Percentiles rank a stretch among this genome's conserved stretches.
phyloP scores from a whole-genome alignment of 1,140 invertebrate species.

The Saccostrea echinata region DNA sequence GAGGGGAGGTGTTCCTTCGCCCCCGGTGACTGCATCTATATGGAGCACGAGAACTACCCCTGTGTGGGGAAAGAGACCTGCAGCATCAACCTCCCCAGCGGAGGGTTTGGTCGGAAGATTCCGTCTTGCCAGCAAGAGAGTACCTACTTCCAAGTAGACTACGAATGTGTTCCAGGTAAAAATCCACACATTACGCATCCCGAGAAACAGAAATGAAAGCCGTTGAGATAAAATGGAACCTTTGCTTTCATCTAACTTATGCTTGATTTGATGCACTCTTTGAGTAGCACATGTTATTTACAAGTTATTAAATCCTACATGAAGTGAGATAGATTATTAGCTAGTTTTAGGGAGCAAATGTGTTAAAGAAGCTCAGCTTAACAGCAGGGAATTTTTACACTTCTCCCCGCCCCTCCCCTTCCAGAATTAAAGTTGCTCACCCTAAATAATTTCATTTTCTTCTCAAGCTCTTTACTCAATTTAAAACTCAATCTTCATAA shows the following conservation, averaged over 20 bases:
- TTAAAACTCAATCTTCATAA: slow-evolving; percentile 4
- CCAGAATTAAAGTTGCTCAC: neutral
- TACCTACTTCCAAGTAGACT: slow-evolving; percentile 76
- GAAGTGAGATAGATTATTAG: slow-evolving; percentile 3
- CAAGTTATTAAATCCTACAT: slow-evolving; percentile 19
- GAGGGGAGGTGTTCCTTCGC: slow-evolving; percentile 62
- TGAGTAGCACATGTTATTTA: slow-evolving; percentile 34
- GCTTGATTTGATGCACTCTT: slow-evolving; percentile 35
- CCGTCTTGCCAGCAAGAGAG: slow-evolving; percentile 67
- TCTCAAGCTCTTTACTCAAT: slow-evolving; percentile 12
- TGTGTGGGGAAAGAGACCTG: slow-evolving; percentile 71
- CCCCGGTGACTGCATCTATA: slow-evolving; percentile 68
- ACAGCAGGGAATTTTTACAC: neutral
- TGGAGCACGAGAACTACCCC: slow-evolving; percentile 67
- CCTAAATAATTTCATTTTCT: neutral
- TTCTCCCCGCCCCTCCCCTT: neutral
- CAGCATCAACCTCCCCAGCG: slow-evolving; percentile 71
- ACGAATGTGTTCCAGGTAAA: slow-evolving; percentile 74
- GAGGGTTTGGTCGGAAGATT: slow-evolving; percentile 62
- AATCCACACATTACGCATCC: neutral
- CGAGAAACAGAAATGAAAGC: neutral
- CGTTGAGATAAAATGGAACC: neutral
- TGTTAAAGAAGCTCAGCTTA: neutral
- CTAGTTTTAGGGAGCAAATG: neutral
- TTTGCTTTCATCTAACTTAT: neutral